Percentiles rank a stretch among this genome's conserved stretches.
Evolutionary conservation across 2,797 vertebrate genomes (phyloP).

Genomic region (Carcharodon carcharias): DNA sequence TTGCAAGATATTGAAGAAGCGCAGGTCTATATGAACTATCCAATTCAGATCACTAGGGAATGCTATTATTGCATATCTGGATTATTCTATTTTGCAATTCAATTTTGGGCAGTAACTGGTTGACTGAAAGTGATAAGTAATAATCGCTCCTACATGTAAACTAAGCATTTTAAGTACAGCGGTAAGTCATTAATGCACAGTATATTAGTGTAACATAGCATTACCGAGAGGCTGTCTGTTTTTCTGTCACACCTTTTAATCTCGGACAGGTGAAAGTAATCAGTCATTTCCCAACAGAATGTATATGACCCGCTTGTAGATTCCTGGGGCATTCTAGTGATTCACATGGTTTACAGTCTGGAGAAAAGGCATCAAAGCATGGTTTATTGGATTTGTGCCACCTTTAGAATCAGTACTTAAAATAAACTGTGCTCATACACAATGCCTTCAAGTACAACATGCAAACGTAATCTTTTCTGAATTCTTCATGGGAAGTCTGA

Average conservation of each 20-base stretch:
- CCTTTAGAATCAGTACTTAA: not conserved
- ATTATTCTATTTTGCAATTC: not conserved
- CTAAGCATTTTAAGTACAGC: not conserved
- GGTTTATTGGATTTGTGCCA: not conserved
- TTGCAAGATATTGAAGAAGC: not conserved
- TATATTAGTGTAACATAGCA: not conserved
- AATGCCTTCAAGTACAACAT: not conserved
- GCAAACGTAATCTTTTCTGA: not conserved
- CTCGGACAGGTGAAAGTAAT: not conserved
- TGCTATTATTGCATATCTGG: not conserved
- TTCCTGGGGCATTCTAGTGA: not conserved
- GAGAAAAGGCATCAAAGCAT: not conserved
- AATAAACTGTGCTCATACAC: not conserved
- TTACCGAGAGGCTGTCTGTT: not conserved
- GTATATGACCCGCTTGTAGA: not conserved
- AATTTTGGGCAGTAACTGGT: not conserved
- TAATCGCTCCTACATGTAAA: not conserved
- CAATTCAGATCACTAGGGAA: not conserved
- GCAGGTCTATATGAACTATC: not conserved
- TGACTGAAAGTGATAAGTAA: not conserved
- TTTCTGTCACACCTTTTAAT: not conserved
- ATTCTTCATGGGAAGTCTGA: not conserved
- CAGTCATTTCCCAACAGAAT: not conserved
- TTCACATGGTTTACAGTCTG: not conserved
- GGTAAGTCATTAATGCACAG: not conserved